A percentile compares a stretch with the other conserved stretches of the same genome.
These are phyloP conservation scores for Ariopsis seemanni DNA, from an alignment of 2,113 vertebrate species.

Conservation along the genomic window DNA sequence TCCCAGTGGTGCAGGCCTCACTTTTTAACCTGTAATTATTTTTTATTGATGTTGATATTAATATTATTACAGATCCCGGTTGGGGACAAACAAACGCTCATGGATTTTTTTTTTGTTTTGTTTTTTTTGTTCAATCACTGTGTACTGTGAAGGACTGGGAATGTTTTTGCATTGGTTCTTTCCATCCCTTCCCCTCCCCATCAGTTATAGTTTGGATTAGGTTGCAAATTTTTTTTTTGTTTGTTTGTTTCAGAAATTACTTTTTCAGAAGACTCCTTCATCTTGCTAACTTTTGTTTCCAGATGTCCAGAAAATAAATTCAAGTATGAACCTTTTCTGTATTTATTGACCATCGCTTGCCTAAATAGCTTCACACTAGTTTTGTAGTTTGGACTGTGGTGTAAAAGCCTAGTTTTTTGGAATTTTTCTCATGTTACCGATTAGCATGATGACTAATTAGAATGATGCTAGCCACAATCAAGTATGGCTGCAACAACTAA, in stretches of 20 bases:
- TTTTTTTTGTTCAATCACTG: slow-evolving; percentile 30
- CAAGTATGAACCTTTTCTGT: slow-evolving; percentile 30
- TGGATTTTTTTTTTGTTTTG: slow-evolving; percentile 50
- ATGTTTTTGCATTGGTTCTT: slow-evolving; percentile 53
- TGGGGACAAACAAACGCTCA: slow-evolving; percentile 53
- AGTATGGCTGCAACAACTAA: not conserved
- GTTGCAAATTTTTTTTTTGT: slow-evolving; percentile 37
- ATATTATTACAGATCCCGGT: slow-evolving; percentile 63
- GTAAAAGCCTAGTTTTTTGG: not conserved
- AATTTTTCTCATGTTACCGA: not conserved
- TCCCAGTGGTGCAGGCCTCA: slow-evolving; percentile 50
- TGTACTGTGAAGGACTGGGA: slow-evolving; percentile 60
- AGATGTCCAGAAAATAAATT: slow-evolving; percentile 28
- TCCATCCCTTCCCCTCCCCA: not conserved
- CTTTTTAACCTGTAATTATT: slow-evolving; percentile 67
- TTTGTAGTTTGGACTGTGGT: not conserved
- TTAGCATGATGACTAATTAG: not conserved
- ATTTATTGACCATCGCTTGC: not conserved
- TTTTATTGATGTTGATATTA: slow-evolving; percentile 66
- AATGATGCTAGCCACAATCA: not conserved
- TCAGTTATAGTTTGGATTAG: slow-evolving; percentile 48
- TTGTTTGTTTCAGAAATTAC: slow-evolving; percentile 11
- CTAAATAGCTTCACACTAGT: not conserved
- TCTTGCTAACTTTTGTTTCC: slow-evolving; percentile 7
- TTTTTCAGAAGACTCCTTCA: slow-evolving; percentile 44